Base-by-base conservation (phyloP, 2,113 vertebrate species). In the Hyla sarda region DNA sequence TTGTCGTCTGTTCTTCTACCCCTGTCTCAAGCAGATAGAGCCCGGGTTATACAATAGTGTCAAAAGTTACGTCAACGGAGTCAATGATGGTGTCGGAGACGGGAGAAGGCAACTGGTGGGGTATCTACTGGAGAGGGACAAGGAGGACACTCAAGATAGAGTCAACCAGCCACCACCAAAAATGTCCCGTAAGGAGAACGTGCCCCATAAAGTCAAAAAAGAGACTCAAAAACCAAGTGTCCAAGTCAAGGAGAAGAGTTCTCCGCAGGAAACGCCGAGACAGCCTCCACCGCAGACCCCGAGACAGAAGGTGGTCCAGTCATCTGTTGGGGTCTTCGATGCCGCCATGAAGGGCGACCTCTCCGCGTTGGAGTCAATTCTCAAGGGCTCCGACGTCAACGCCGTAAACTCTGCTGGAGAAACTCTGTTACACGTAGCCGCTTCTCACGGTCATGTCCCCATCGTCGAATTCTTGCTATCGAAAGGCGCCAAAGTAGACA, bases 1-100 rank as follows among this genome's bases (percentile, higher is more conserved):
- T 0, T 96, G 95, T 83, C 91, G 93, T 2, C 92, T 95, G 23
- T 96, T 96, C 88, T 96, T 96, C 80, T 94, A 95, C 67, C 95
- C 96, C 0, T 96, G 95, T 90, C 92, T 97, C 75, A 95, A 95
- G 91, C 76, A 92, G 87, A 89, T 92, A 28, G 94, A 96, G 89
- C 96, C 95, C 45, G 89, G 90, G 67, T 91, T 96, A 54, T 96
- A 96, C 21, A 89, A 90, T 47, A 89, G 82, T 25, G 92, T 96
- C 6, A 93, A 92, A 87, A 90, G 89, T 79, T 94, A 95, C 0
- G 82, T 96, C 17, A 88, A 88, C 12, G 86, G 89, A 58, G 87
- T 95, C 82, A 95, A 95, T 28, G 84, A 92, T 74, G 90, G 87
- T 16, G 89, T 94, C 67, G 83, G 88, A 87, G 95, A 96, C 88